Conservation (phyloP, 2,797 vertebrate genomes). For the Bovichtus diacanthus region DNA sequence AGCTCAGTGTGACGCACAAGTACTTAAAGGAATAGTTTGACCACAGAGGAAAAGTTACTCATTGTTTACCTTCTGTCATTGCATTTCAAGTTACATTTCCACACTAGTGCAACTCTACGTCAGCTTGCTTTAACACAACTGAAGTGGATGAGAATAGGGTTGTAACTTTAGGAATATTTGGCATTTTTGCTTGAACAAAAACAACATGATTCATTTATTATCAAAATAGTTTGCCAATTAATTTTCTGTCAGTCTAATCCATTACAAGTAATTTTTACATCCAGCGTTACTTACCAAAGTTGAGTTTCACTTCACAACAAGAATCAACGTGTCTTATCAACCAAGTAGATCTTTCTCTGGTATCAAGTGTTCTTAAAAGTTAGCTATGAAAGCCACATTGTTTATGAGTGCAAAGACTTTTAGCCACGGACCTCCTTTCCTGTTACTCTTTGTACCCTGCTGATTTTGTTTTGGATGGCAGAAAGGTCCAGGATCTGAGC, state of each 20-base stretch:
- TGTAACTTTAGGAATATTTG: neutral
- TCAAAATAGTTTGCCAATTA: neutral
- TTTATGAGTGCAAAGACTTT: slow-evolving; percentile 52
- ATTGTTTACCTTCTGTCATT: slow-evolving; percentile 22
- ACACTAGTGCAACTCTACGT: neutral
- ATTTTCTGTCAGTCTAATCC: neutral
- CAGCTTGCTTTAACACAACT: neutral
- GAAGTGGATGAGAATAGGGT: neutral
- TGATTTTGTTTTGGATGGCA: slow-evolving; percentile 79
- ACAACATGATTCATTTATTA: neutral
- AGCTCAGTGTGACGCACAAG: neutral
- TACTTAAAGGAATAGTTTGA: slow-evolving; percentile 9
- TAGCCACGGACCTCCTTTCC: slow-evolving; percentile 52
- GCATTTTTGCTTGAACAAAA: neutral
- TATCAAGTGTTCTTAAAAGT: slow-evolving; percentile 18
- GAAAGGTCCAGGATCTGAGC: slow-evolving; percentile 63
- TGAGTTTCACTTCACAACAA: neutral
- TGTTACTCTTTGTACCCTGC: slow-evolving; percentile 67
- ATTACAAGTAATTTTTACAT: neutral
- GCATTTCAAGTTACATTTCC: neutral
- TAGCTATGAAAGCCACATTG: slow-evolving; percentile 59
- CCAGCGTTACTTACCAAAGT: neutral
- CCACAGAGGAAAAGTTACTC: neutral
- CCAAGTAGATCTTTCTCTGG: neutral
- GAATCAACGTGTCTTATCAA: slow-evolving; percentile 15